Conservation (phyloP, 2,888 invertebrate genomes). For the Leptarthrus brevirostris region DNA sequence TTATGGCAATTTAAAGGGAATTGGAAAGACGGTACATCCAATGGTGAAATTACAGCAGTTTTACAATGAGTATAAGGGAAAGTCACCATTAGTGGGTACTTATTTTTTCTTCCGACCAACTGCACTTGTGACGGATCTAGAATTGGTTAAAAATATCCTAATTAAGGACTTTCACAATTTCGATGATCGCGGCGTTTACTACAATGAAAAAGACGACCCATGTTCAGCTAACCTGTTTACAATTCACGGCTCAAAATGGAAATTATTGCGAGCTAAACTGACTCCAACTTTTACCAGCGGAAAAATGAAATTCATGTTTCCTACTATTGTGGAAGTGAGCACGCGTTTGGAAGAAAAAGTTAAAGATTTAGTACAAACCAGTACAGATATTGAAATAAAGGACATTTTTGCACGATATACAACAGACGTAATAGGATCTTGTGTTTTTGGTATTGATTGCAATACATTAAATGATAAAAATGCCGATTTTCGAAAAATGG, state of each 20-base stretch:
- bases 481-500: too few species aligned
- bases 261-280: conserved; percentile 59
- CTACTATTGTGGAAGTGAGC: too few species aligned
- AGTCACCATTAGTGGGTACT: conserved; percentile 62
- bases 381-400: conserved; percentile 59
- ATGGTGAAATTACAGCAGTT: background rate
- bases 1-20: too few species aligned
- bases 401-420: conserved; percentile 62
- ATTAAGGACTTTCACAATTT: conserved; percentile 61
- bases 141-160: too few species aligned
- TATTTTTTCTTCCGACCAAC: conserved; percentile 61
- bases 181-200: conserved; percentile 62
- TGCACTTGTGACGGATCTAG: conserved; percentile 60
- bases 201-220: conserved; percentile 63
- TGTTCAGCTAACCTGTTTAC: too few species aligned
- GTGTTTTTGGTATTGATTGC: too few species aligned
- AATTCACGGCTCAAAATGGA: too few species aligned
- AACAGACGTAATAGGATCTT: too few species aligned
- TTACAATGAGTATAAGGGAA: too few species aligned
- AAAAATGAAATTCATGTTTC: too few species aligned
- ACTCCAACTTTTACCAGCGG: conserved; percentile 59
- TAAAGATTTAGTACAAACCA: conserved; percentile 27
- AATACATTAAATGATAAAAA: too few species aligned
- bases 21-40: background rate
- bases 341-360: conserved; percentile 52